These are phyloP conservation scores for Burhinus bistriatus DNA, from an alignment of 2,113 vertebrate genomes.

Conservation along the genomic window DNA sequence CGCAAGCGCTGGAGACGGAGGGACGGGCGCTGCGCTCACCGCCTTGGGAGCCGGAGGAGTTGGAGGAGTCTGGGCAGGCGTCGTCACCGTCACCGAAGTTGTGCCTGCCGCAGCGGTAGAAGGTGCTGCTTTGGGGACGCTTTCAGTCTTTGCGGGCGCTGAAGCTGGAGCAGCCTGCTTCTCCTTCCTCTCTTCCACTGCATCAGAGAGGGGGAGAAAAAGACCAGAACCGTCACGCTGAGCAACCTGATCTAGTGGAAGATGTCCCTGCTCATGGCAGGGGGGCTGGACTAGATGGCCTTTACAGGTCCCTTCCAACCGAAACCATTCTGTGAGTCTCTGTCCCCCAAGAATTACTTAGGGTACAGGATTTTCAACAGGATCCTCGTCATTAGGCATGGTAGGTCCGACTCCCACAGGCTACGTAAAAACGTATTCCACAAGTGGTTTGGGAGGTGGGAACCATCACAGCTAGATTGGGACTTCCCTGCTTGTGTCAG, in stretches of 20 bases:
- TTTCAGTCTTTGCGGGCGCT: constrained; percentile 5
- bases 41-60: constrained; percentile 50
- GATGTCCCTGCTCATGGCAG: background rate
- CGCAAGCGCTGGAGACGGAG: constrained; percentile 40
- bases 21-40: background rate
- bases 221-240: background rate
- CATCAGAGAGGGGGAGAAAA: background rate
- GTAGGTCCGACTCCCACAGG: background rate
- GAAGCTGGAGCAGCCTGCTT: constrained; percentile 67
- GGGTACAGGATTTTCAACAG: background rate
- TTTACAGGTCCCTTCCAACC: background rate
- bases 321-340: background rate
- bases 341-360: fast-evolving
- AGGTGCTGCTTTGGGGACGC: constrained; percentile 22
- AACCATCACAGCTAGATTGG: fast-evolving
- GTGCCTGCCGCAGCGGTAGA: background rate
- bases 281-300: background rate
- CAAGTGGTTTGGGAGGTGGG: background rate
- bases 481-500: background rate
- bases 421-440: fast-evolving
- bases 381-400: background rate
- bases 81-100: background rate
- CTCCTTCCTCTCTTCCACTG: constrained; percentile 85
- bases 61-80: background rate
- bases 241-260: background rate